Base-by-base conservation (phyloP, 2,113 vertebrate genomes). In the Tenebrosternarchus preto region DNA sequence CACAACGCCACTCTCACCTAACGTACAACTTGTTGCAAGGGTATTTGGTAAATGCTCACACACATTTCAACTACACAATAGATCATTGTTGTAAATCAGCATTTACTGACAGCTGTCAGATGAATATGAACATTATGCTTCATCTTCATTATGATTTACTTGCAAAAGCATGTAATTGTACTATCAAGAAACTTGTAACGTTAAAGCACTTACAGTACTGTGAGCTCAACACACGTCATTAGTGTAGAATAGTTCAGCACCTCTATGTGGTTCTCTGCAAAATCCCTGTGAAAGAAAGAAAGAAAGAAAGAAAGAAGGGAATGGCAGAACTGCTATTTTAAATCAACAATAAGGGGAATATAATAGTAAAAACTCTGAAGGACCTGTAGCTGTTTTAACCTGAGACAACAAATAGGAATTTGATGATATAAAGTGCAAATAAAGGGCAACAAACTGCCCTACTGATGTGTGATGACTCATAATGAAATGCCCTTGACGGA, bases 231-330 rank as follows among this genome's bases (percentile, higher is more conserved):
- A 2, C 94, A 93, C 0, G 90, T 89, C 82, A 90, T 89, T 60
- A 96, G 90, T 71, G 91, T 92, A 5, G 93, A 92, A 82, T 90
- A 90, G 75, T 87, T 91, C 74, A 95, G 87, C 27, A 80, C 83
- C 68, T 93, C 90, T 73, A 94, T 90, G 20, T 81, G 78, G 76
- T 94, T 95, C 83, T 93, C 91, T 83, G 94, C 93, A 75, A 94
- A 90, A 87, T 95, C 93, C 66, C 93, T 95, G 56, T 7, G 84
- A 11, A 79, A 70, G 9, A 20, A 77, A 59, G 46, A 19, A 64
- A 2, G 61, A 68, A 4, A 1, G 15, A 2, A 77, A 31, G 57
- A 78, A 11, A 43, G 59, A 56, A 20, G 27, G 17, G 33, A 55
- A 29, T 22, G 39, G 39, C 15, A 31, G 31, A 75, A 75, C 53